phyloP scores from a whole-genome alignment of 2,888 invertebrate genomes.

The Elmis aenea region DNA sequence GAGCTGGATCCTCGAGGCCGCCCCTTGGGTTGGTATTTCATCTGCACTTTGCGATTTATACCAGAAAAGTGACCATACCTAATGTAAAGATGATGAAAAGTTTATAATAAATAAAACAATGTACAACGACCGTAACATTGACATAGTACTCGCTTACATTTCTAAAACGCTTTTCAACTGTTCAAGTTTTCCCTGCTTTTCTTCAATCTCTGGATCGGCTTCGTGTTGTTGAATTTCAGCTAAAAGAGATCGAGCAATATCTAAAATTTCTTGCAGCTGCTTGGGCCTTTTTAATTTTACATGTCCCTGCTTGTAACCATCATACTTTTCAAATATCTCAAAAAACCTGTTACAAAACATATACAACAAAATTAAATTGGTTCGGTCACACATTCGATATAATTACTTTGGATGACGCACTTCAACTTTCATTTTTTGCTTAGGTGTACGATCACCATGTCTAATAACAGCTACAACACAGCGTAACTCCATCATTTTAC shows the following conservation, averaged over 20 bases:
- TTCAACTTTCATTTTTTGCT: slow-evolving; percentile 99
- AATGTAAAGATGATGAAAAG: too few relatives aligned
- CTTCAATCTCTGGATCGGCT: slow-evolving; percentile 89
- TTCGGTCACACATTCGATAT: neutral
- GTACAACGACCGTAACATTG: neutral
- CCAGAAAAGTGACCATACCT: slow-evolving; percentile 99
- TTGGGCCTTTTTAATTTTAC: slow-evolving; percentile 96
- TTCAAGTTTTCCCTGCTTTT: slow-evolving; percentile 94
- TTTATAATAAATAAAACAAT: slow-evolving; percentile 2
- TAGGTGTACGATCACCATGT: slow-evolving; percentile 98
- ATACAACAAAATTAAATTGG: too few relatives aligned
- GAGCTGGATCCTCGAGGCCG: slow-evolving; percentile 87
- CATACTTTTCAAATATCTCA: slow-evolving; percentile 96
- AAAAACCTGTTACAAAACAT: slow-evolving; percentile 75
- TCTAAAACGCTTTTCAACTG: slow-evolving; percentile 98
- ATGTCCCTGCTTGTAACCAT: slow-evolving; percentile 91
- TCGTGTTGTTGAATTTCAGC: slow-evolving; percentile 84
- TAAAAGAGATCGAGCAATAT: slow-evolving; percentile 87
- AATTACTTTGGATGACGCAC: slow-evolving; percentile 87
- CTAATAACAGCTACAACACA: slow-evolving; percentile 97
- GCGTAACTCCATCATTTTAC: slow-evolving; percentile 89
- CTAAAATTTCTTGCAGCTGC: slow-evolving; percentile 94
- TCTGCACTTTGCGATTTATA: slow-evolving; percentile 98
- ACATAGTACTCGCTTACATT: slow-evolving; percentile 65
- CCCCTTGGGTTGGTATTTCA: slow-evolving; percentile 97